Evolutionary conservation across 2,888 invertebrate species (phyloP).

Genomic region (Lepidocyrtinus sp.): DNA sequence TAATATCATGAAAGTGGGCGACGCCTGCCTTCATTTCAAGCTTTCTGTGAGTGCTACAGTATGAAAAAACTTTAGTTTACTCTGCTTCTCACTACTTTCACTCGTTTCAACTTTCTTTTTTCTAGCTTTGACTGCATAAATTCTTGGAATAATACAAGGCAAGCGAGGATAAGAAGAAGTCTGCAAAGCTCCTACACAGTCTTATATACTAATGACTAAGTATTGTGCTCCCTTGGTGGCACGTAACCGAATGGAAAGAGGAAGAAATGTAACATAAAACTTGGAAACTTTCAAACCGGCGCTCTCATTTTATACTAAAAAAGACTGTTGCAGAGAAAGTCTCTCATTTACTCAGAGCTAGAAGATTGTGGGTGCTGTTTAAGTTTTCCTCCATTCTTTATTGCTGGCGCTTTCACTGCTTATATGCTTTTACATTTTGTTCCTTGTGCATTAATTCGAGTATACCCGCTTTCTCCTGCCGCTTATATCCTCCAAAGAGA

Average conservation of each 20-base stretch:
- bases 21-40: no score
- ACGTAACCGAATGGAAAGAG: neutral
- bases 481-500: neutral
- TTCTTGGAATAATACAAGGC: neutral
- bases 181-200: neutral
- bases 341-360: neutral
- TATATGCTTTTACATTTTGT: no score
- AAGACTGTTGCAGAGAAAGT: conserved; percentile 11
- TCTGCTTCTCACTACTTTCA: conserved; percentile 3
- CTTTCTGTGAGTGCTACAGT: no score
- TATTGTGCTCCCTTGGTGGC: conserved; percentile 7
- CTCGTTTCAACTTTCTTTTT: neutral
- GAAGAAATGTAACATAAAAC: no score
- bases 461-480: neutral
- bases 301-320: neutral
- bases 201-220: neutral
- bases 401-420: conserved; percentile 3
- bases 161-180: conserved; percentile 20
- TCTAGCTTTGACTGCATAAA: neutral
- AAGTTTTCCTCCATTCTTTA: neutral
- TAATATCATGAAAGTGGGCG: no score
- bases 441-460: no score
- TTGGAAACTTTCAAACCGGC: neutral
- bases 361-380: neutral
- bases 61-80: no score